Base-by-base conservation (phyloP, 1,140 invertebrate species). In the Lasioglossum baleicum region DNA sequence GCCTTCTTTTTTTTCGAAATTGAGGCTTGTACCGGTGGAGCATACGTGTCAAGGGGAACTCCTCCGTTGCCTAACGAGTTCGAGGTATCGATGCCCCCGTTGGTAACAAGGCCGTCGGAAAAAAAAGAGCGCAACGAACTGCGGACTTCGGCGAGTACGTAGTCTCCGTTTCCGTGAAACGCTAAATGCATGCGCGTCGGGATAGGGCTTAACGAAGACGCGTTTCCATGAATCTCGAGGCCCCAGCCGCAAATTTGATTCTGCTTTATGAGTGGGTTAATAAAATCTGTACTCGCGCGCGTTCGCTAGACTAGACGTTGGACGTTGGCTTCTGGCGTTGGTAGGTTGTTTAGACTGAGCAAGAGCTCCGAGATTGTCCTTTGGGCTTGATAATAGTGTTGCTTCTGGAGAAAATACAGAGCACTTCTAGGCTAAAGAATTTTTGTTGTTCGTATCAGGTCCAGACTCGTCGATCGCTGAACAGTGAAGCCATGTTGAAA, bases 211-310 rank as follows among this genome's bases (percentile, higher is more conserved):
- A 84, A 83, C 68, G 77, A 81, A 81, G 72, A 83, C 72, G 72
- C 77, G 56, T 83, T 86, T 85, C 75, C 80, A 35, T 70, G 80
- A 80, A 83, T 68, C 63, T 79, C 70, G 11, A 83, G 73, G 80
- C 74, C 82, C 40, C 67, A 42, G 71, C 56, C 73, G n/a, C 10
- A 13, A 48, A 13, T 11, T 17, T 35, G 1, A 35, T 35, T 44
- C 42, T 11, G 44, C 44, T 11, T 48, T 48, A 48, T 2, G 8
- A 48, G 11, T 11, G 13, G 44, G 44, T 48, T 48, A 1, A 48
- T 26, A 26, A 26, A 26, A 26, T 26, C 26, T 26, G 26, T 26
- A 26, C 26, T 26, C 26, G 26, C 26, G 26, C 26, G 26, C 26
- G 26, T 26, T 26, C 26, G 26, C 26, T 26, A 26, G 26, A 26